Percentiles rank a stretch among this genome's conserved stretches.
These are phyloP conservation scores for Smutsia temminckii DNA, from an alignment of 2,797 vertebrate genomes.

Conservation along the genomic window DNA sequence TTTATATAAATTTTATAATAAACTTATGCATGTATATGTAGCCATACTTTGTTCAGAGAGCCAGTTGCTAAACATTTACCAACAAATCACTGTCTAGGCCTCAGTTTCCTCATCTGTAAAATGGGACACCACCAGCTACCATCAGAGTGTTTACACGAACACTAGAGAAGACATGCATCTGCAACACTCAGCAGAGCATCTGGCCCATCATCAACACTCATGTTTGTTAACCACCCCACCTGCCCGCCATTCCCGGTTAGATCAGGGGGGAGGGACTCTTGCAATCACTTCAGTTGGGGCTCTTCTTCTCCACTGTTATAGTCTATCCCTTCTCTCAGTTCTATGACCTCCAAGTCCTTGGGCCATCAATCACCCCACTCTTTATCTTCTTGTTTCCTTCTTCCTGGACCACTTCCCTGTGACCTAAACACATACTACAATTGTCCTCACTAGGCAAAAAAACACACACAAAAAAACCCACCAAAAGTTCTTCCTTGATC, in stretches of 20 bases:
- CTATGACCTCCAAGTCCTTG: not conserved
- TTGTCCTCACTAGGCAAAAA: not conserved
- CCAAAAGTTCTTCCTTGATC: not conserved
- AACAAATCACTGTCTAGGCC: not conserved
- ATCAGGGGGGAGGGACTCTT: not conserved
- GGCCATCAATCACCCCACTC: not conserved
- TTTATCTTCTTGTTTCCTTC: not conserved
- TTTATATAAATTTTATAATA: not conserved
- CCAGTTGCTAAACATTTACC: not conserved
- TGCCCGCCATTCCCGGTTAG: not conserved
- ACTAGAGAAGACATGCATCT: no score
- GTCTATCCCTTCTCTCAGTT: not conserved
- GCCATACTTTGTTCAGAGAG: not conserved
- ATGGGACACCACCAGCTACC: not conserved
- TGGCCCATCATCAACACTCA: not conserved
- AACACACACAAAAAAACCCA: not conserved
- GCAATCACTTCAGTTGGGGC: not conserved
- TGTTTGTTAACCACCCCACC: not conserved
- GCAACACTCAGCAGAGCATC: not conserved
- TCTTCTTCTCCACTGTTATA: not conserved
- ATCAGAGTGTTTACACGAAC: not conserved
- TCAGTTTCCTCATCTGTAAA: not conserved
- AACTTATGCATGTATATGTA: not conserved
- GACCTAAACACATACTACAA: not conserved
- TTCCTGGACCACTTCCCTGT: not conserved